Evolutionary conservation across 1,140 invertebrate species (phyloP).

Genomic region (Leptinotarsa defecta): DNA sequence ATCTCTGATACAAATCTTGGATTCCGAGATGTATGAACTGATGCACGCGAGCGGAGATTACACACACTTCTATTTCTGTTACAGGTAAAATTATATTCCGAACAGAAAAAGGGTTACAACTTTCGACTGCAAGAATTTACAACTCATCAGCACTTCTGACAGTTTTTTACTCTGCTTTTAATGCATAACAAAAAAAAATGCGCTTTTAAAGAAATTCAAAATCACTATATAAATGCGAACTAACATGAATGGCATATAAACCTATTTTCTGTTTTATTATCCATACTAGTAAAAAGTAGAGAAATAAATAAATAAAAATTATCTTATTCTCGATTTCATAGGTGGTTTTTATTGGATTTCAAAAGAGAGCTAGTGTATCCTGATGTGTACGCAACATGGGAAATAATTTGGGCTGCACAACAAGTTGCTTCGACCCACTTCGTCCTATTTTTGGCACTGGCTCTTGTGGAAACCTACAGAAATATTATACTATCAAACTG

Average conservation of each 20-base stretch:
- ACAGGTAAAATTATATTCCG: conserved; percentile 54
- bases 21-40: conserved; percentile 90
- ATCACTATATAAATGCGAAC: too few relatives aligned
- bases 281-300: too few relatives aligned
- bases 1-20: conserved; percentile 83
- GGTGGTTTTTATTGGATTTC: conserved; percentile 82
- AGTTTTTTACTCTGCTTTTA: too few relatives aligned
- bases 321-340: neutral
- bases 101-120: too few relatives aligned
- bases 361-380: conserved; percentile 86
- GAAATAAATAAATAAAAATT: too few relatives aligned
- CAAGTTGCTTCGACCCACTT: conserved; percentile 86
- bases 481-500: conserved; percentile 93
- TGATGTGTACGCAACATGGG: conserved; percentile 93
- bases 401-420: conserved; percentile 93
- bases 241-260: too few relatives aligned
- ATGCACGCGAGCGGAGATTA: conserved; percentile 95
- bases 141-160: too few relatives aligned
- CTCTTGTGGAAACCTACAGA: conserved; percentile 88
- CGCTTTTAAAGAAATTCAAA: too few relatives aligned
- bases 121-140: too few relatives aligned
- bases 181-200: too few relatives aligned
- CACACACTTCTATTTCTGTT: conserved; percentile 97
- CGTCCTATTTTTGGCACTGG: conserved; percentile 90
- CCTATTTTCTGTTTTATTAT: too few relatives aligned